These are phyloP conservation scores for Tachysurus fulvidraco DNA, from an alignment of 2,113 vertebrate species.

Conservation along the genomic window DNA sequence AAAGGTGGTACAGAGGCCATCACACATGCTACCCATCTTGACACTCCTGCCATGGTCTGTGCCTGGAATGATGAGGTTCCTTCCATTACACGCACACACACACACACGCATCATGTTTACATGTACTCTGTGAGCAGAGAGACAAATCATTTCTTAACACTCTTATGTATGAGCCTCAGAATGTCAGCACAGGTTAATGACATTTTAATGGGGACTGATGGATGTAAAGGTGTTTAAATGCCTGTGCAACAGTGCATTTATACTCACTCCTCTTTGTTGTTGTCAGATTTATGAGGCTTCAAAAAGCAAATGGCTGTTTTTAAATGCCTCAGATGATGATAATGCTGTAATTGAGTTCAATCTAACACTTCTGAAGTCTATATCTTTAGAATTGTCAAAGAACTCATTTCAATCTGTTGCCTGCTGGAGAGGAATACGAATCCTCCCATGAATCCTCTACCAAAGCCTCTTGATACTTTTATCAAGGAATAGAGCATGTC, in stretches of 20 bases:
- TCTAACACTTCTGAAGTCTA: constrained; percentile 7
- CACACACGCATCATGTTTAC: not conserved
- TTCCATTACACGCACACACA: not conserved
- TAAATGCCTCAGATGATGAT: not conserved
- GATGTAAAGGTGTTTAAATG: not conserved
- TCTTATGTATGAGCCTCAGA: not conserved
- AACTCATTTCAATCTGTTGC: not conserved
- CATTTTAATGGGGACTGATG: no score
- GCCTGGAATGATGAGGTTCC: constrained; percentile 1
- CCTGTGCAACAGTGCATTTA: not conserved
- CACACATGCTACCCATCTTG: constrained; percentile 5
- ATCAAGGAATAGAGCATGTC: not conserved
- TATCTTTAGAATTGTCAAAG: not conserved
- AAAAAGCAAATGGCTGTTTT: not conserved
- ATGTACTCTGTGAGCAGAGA: not conserved
- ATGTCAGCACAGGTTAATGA: not conserved
- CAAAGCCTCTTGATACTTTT: constrained; percentile 1
- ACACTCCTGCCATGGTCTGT: constrained; percentile 7
- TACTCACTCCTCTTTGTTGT: not conserved
- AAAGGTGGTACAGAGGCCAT: not conserved
- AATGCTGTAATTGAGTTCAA: not conserved
- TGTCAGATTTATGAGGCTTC: not conserved
- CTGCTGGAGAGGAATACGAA: not conserved
- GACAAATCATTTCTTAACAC: not conserved
- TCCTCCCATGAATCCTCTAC: not conserved